Evolutionary conservation across 1,140 invertebrate species (phyloP).

Genomic region (Drosophila asahinai): DNA sequence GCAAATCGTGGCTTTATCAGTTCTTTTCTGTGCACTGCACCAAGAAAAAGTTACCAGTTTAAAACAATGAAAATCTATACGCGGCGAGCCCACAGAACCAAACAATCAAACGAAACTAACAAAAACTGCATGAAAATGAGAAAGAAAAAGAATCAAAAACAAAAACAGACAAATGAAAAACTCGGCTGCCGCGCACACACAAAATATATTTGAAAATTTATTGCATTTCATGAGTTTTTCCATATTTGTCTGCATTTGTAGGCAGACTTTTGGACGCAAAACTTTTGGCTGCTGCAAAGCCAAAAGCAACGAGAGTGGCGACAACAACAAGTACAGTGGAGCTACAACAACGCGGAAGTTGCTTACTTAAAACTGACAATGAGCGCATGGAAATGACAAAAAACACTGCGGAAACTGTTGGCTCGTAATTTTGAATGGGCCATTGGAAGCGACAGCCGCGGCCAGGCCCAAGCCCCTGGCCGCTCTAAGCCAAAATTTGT

Average conservation of each 20-base stretch:
- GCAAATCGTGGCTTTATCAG: conserved; percentile 70
- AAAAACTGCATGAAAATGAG: conserved; percentile 8
- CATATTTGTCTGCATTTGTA: conserved; percentile 81
- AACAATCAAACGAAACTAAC: conserved; percentile 7
- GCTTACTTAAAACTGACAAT: conserved; percentile 83
- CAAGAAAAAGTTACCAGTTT: conserved; percentile 49
- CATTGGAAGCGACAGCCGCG: conserved; percentile 70
- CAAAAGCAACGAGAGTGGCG: background rate
- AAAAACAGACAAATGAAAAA: conserved; percentile 34
- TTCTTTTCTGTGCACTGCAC: conserved; percentile 50
- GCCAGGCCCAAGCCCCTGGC: background rate
- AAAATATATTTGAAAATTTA: conserved; percentile 82
- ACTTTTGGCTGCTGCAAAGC: conserved; percentile 64
- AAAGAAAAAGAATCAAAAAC: conserved; percentile 23
- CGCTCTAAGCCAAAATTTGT: conserved; percentile 23
- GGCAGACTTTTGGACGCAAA: conserved; percentile 73
- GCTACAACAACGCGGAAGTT: conserved; percentile 57
- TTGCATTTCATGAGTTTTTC: conserved; percentile 80
- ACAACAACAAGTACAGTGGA: conserved; percentile 25
- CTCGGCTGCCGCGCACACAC: conserved; percentile 52
- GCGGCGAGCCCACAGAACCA: conserved; percentile 1
- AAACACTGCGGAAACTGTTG: conserved; percentile 82
- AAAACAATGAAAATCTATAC: conserved; percentile 54
- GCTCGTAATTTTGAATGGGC: conserved; percentile 81
- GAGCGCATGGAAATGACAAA: conserved; percentile 82